phyloP scores from a whole-genome alignment of 1,140 invertebrate genomes.

The Lycorma delicatula region DNA sequence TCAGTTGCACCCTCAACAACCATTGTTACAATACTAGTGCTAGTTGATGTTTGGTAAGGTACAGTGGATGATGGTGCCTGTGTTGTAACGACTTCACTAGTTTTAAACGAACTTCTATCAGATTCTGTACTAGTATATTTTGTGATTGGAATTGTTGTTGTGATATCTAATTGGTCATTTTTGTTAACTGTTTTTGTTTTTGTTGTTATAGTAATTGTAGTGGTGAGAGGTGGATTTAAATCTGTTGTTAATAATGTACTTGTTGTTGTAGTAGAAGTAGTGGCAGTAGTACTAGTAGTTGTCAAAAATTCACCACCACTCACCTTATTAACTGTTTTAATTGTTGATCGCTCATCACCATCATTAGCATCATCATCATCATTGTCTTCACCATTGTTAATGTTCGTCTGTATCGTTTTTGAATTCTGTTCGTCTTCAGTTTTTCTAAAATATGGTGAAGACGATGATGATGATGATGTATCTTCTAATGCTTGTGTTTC shows the following conservation, averaged over 20 bases:
- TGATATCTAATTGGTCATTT: no score
- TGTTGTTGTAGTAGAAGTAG: neutral
- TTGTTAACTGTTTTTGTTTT: neutral
- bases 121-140: neutral
- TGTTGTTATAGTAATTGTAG: neutral
- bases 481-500: slow-evolving; percentile 26
- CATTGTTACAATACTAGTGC: slow-evolving; percentile 30
- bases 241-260: neutral
- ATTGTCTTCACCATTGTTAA: no score
- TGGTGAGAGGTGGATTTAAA: neutral
- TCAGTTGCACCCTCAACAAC: slow-evolving; percentile 30
- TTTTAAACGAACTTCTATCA: neutral
- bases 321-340: no score
- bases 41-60: slow-evolving; percentile 22
- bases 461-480: slow-evolving; percentile 12
- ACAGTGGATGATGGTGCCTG: slow-evolving; percentile 10
- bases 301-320: no score
- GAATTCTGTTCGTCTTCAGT: slow-evolving; percentile 8
- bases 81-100: neutral
- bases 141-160: neutral
- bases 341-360: no score
- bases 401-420: slow-evolving; percentile 1
- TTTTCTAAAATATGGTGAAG: neutral
- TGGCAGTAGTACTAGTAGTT: no score
- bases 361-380: no score